Evolutionary conservation across 1,140 invertebrate species (phyloP).

Genomic region (Planococcus citri): DNA sequence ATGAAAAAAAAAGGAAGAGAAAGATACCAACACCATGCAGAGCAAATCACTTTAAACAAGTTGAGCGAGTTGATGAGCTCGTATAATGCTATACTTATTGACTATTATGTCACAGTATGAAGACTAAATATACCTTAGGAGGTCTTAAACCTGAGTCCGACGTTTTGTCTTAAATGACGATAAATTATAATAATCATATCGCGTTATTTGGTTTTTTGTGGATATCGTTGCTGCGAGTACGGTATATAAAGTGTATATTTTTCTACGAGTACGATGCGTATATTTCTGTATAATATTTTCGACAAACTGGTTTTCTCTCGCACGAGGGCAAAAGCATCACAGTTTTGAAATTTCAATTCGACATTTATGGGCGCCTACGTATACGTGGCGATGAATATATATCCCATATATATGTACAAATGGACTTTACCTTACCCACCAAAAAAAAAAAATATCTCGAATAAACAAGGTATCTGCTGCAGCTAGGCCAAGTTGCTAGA

Average conservation of each 20-base stretch:
- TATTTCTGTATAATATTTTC: background rate
- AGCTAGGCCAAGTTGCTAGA: no score
- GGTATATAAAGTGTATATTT: background rate
- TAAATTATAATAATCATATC: slow-evolving; percentile 17
- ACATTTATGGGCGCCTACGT: no score
- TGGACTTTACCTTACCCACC: no score
- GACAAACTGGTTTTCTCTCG: background rate
- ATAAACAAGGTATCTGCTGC: no score
- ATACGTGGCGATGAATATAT: no score
- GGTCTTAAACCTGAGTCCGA: background rate
- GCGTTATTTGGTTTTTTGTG: background rate
- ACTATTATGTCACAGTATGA: slow-evolving; percentile 17
- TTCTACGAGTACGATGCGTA: no score
- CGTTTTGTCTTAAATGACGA: slow-evolving; percentile 15
- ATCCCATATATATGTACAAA: no score
- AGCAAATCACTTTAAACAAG: slow-evolving; percentile 5
- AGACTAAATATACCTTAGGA: slow-evolving; percentile 18
- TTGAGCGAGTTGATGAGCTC: slow-evolving; percentile 15
- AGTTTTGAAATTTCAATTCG: background rate
- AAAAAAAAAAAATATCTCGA: no score
- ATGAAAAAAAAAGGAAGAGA: no score
- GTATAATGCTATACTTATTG: slow-evolving; percentile 19
- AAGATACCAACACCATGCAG: background rate
- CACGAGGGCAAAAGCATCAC: background rate
- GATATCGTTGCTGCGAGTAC: no score